Conservation (phyloP, 2,113 vertebrate genomes). For the Paraplagusia blochii region DNA sequence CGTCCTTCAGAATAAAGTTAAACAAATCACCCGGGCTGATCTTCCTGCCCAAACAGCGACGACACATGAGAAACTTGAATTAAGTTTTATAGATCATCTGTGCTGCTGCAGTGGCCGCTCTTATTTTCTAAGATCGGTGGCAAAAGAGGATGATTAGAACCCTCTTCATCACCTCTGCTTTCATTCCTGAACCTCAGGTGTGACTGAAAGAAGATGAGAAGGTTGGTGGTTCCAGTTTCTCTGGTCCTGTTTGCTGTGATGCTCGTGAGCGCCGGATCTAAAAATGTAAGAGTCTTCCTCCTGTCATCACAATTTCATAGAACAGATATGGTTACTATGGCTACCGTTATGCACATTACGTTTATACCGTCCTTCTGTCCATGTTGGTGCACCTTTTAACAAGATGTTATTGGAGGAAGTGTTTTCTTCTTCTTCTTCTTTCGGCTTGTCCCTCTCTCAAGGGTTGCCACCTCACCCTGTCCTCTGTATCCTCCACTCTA, state of each 20-base stretch:
- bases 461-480: too few species aligned
- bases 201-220: slow-evolving; percentile 36
- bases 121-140: slow-evolving; percentile 5
- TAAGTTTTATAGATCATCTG: background rate
- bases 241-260: slow-evolving; percentile 42
- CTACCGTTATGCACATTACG: too few species aligned
- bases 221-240: background rate
- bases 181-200: slow-evolving; percentile 1
- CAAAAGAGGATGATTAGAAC: slow-evolving; percentile 3
- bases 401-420: too few species aligned
- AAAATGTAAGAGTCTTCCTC: slow-evolving; percentile 46
- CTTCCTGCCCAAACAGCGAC: slow-evolving; percentile 1
- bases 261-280: slow-evolving; percentile 31
- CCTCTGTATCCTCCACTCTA: too few species aligned
- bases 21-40: slow-evolving; percentile 25
- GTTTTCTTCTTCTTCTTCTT: too few species aligned
- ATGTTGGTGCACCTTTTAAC: too few species aligned
- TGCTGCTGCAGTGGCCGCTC: background rate
- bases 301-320: background rate
- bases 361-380: too few species aligned
- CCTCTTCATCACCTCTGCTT: background rate
- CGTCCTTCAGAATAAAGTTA: slow-evolving; percentile 27
- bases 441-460: too few species aligned
- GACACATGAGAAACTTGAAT: slow-evolving; percentile 8
- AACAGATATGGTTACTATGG: too few species aligned